Evolutionary conservation across 2,797 vertebrate species (phyloP).

Genomic region (Crenuchus spilurus): DNA sequence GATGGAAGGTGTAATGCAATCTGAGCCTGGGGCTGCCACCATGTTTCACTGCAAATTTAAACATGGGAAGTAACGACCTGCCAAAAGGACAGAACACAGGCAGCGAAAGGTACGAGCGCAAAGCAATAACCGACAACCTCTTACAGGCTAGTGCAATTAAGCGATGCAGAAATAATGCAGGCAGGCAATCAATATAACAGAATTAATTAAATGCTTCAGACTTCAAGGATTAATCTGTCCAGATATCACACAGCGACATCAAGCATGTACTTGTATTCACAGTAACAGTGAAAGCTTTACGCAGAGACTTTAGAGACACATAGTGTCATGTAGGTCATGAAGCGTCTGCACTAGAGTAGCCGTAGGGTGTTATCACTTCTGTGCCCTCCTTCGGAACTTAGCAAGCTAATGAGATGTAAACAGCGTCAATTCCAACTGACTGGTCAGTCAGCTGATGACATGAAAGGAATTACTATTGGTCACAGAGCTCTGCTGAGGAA

Average conservation of each 20-base stretch:
- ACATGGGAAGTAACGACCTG: conserved; percentile 24
- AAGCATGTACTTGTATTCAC: not conserved
- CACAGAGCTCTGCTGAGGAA: not conserved
- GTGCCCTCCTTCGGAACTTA: not conserved
- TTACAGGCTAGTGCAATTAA: not conserved
- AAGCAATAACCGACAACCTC: not conserved
- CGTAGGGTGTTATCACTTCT: not conserved
- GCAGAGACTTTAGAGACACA: no score
- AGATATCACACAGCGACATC: not conserved
- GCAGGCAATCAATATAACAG: conserved; percentile 18
- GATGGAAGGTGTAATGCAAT: conserved; percentile 20
- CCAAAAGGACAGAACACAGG: conserved; percentile 18
- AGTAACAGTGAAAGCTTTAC: not conserved
- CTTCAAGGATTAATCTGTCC: conserved; percentile 25
- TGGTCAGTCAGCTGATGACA: not conserved
- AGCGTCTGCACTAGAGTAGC: not conserved
- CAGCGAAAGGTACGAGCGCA: not conserved
- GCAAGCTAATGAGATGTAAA: not conserved
- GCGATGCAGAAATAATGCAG: not conserved
- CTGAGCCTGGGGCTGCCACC: not conserved
- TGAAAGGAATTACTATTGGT: not conserved
- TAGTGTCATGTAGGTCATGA: not conserved
- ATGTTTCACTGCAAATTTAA: conserved; percentile 32
- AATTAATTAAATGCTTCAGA: conserved; percentile 29
- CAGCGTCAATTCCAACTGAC: not conserved